A percentile compares a stretch with the other conserved stretches of the same genome.
These are phyloP conservation scores for Tachycineta bicolor DNA, from an alignment of 2,113 vertebrate genomes.

Conservation along the genomic window DNA sequence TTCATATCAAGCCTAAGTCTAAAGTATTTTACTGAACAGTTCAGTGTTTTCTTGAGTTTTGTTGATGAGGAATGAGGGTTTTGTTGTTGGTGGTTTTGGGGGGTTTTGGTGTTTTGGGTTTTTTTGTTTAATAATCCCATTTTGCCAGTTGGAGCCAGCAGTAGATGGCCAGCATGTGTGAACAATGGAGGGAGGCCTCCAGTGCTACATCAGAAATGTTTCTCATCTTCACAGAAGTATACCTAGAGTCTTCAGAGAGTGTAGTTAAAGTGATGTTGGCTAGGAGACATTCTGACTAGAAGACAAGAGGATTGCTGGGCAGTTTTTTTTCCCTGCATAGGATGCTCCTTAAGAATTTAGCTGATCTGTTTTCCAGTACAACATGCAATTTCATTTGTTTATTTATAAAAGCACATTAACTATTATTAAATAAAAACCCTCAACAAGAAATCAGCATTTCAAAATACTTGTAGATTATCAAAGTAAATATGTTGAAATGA, in stretches of 20 bases:
- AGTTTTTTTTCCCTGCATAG: background rate
- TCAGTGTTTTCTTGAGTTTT: background rate
- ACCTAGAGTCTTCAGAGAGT: fast-evolving
- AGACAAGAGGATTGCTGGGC: background rate
- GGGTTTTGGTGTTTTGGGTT: background rate
- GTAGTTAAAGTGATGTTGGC: background rate
- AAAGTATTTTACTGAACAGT: background rate
- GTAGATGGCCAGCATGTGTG: background rate
- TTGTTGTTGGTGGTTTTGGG: background rate
- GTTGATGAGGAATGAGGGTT: background rate
- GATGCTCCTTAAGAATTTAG: background rate
- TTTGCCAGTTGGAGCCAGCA: background rate
- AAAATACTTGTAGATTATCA: background rate
- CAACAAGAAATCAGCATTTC: background rate
- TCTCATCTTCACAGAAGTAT: background rate
- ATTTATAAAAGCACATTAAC: background rate
- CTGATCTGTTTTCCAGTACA: background rate
- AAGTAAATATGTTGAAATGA: background rate
- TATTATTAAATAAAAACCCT: background rate
- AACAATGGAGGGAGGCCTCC: background rate
- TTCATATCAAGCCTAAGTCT: background rate
- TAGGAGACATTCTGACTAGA: background rate
- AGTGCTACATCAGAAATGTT: background rate
- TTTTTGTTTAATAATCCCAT: background rate
- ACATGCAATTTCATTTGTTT: background rate